Percentiles rank a stretch among this genome's conserved stretches.
Conservation (phyloP, 2,113 vertebrate species). For the Saccopteryx leptura region DNA sequence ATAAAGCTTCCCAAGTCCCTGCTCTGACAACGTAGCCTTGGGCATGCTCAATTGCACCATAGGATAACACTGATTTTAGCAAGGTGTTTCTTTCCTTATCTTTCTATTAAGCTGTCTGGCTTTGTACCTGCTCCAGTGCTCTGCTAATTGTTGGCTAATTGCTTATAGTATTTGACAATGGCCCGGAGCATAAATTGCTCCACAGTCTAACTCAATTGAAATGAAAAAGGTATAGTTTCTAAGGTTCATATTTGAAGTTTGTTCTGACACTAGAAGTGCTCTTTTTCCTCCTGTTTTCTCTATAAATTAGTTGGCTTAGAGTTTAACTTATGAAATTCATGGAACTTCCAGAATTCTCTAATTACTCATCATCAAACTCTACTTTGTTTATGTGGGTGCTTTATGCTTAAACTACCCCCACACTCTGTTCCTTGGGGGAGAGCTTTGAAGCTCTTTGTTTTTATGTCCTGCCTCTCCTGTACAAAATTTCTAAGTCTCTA, state of each 20-base stretch:
- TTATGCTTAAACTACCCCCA: background rate
- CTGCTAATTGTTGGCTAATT: background rate
- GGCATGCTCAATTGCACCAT: background rate
- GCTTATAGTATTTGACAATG: background rate
- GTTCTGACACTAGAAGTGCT: background rate
- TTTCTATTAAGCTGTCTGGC: background rate
- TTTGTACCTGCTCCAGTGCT: background rate
- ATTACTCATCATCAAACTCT: background rate
- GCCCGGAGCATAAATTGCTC: background rate
- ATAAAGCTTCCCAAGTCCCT: background rate
- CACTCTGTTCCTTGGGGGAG: background rate
- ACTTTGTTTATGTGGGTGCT: background rate
- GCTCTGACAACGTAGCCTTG: background rate
- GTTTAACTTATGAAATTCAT: background rate
- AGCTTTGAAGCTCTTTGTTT: background rate
- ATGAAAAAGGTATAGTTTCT: background rate
- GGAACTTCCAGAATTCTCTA: background rate
- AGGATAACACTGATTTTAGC: background rate
- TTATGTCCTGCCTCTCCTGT: background rate
- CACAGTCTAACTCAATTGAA: background rate
- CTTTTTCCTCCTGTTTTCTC: background rate
- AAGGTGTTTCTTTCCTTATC: background rate
- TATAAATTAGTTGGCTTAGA: background rate
- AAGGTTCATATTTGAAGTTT: background rate
- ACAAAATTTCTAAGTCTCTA: background rate